These are phyloP conservation scores for Trimorus sp. DNA, from an alignment of 2,888 invertebrate species.

Conservation along the genomic window DNA sequence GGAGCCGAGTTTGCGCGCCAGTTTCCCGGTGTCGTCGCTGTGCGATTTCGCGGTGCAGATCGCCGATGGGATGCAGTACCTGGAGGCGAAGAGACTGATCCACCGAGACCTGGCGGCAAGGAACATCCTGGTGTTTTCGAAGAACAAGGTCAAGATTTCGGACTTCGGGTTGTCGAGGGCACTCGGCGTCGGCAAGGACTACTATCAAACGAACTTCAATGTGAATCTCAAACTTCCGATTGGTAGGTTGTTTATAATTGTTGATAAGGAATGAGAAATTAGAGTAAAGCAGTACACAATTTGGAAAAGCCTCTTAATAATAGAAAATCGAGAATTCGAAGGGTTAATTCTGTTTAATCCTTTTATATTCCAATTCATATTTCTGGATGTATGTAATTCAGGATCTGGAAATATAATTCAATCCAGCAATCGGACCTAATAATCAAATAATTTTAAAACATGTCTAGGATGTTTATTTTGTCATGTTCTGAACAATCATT, in stretches of 20 bases:
- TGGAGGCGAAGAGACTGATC: constrained; percentile 97
- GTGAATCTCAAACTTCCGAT: constrained; percentile 98
- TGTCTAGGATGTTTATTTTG: no score
- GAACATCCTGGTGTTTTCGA: constrained; percentile 98
- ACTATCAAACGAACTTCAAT: constrained; percentile 99
- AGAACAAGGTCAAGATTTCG: constrained; percentile 98
- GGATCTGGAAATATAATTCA: no score
- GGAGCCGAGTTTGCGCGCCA: constrained; percentile 93
- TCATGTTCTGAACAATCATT: no score
- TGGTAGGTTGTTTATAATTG: constrained; percentile 37
- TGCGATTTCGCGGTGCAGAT: constrained; percentile 98
- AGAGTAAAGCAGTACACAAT: no score
- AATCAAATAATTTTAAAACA: no score
- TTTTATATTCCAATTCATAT: no score
- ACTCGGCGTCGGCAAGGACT: constrained; percentile 98
- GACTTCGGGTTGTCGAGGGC: constrained; percentile 98
- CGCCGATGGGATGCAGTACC: constrained; percentile 98
- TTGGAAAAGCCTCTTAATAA: no score
- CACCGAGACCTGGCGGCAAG: constrained; percentile 98
- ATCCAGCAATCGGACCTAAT: no score
- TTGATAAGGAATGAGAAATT: background rate
- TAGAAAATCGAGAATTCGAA: no score
- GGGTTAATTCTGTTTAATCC: no score
- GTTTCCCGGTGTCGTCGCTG: constrained; percentile 94
- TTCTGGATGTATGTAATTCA: no score